Evolutionary conservation across 2,797 vertebrate genomes (phyloP).

Genomic region (Strix occidentalis): DNA sequence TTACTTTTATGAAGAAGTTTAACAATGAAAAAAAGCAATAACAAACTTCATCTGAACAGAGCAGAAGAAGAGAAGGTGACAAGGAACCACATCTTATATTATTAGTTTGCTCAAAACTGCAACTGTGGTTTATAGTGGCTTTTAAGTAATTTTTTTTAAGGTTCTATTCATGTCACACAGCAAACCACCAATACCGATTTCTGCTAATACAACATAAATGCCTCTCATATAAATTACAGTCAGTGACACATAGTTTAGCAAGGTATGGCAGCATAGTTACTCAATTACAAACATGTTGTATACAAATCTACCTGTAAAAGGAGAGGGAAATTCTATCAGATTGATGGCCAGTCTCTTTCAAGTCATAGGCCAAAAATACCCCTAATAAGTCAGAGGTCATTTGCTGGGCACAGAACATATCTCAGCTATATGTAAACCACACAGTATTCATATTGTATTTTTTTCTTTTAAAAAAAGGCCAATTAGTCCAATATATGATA

Average conservation of each 20-base stretch:
- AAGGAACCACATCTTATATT: neutral
- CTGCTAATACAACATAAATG: conserved; percentile 13
- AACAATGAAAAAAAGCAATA: neutral
- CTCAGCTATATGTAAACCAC: neutral
- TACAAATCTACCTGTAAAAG: neutral
- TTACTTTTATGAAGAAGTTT: neutral
- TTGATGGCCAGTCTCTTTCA: neutral
- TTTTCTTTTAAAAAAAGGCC: neutral
- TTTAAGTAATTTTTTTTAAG: neutral
- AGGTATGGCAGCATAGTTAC: neutral
- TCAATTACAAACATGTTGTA: neutral
- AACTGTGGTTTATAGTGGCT: neutral
- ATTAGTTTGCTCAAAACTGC: neutral
- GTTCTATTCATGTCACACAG: neutral
- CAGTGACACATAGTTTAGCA: neutral
- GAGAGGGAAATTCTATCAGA: neutral
- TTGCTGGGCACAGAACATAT: neutral
- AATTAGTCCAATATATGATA: neutral
- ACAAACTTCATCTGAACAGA: neutral
- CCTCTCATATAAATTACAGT: neutral
- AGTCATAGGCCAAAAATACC: neutral
- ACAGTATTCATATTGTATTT: neutral
- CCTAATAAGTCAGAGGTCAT: neutral
- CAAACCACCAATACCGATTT: neutral
- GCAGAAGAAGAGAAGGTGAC: neutral